Base-by-base conservation (phyloP, 2,113 vertebrate genomes). In the Hemicordylus capensis region DNA sequence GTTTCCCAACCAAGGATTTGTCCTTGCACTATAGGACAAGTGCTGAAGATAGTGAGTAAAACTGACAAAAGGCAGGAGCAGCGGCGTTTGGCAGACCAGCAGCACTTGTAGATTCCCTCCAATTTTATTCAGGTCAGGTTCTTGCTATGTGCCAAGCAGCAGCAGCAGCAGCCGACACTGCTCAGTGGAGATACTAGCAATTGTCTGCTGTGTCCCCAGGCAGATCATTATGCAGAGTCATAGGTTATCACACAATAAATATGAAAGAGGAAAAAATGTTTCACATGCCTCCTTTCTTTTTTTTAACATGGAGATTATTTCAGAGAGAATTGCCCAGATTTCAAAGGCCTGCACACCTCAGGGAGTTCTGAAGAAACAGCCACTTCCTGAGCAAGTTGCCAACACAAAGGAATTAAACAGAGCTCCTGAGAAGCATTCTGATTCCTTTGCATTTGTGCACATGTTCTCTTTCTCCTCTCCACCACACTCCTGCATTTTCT, bases 221-320 rank as follows among this genome's bases (percentile, higher is more conserved):
- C 44, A 87, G 76, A 37, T 64, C 31, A 48, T 70, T 90, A 82
- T 28, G 81, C 0, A 6, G 69, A 92, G 84, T 39, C 48, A 79
- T 85, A 89, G 31, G 1, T 42, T 51, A 70, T 4, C 58, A 20
- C 12, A 87, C 85, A 88, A 77, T 48, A 86, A 88, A 88, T 48
- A 89, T 0, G 56, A 77, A 84, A 78, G 54, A 51, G 54, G 67
- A 64, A 83, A 85, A 75, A 85, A 73, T 0, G 0, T 85, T 89
- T 85, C 70, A 56, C n/a, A 37, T 14, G 2, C 54, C 39, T 3
- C 12, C 3, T 59, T 3, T 56, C 9, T 59, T 42, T 80, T 70
- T 80, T 69, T n/a, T 34, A 34, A 81, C 0, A 0, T 37, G 56
- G 85, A 82, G 54, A 74, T 83, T 42, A 84, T 85, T 84, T 91